These are phyloP conservation scores for Pipistrellus pygmaeus DNA, from an alignment of 2,797 vertebrate genomes.

Conservation along the genomic window DNA sequence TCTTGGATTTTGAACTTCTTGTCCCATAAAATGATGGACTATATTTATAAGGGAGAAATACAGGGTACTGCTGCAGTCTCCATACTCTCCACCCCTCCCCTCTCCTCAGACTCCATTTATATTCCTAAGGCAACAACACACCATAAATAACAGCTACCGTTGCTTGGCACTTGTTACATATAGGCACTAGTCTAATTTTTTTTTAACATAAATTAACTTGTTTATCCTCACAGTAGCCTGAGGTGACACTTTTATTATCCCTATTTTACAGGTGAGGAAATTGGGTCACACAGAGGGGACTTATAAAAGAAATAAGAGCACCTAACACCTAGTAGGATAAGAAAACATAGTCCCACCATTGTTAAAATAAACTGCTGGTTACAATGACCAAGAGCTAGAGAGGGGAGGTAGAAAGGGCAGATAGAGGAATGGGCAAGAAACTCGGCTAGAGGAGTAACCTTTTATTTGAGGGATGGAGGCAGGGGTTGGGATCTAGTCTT, in stretches of 20 bases:
- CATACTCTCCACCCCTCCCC: not conserved
- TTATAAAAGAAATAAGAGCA: not conserved
- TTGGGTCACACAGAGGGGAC: not conserved
- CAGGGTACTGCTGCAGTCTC: not conserved
- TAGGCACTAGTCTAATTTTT: not conserved
- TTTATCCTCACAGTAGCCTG: not conserved
- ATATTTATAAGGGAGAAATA: not conserved
- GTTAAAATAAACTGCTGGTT: not conserved
- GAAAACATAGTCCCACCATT: not conserved
- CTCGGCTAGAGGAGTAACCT: not conserved
- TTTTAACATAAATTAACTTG: not conserved
- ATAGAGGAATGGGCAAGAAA: not conserved
- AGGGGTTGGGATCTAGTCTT: not conserved
- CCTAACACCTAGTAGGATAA: not conserved
- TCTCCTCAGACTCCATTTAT: not conserved
- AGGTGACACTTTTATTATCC: not conserved
- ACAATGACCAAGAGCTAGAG: not conserved
- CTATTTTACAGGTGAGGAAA: not conserved
- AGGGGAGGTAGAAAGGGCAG: not conserved
- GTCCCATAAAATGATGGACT: not conserved
- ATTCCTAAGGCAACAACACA: not conserved
- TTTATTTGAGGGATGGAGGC: not conserved
- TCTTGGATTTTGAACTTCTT: slow-evolving; percentile 19
- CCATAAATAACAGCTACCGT: not conserved
- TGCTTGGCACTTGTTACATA: accelerated